Evolutionary conservation across 2,113 vertebrate genomes (phyloP).

Genomic region (Mus spicilegus): DNA sequence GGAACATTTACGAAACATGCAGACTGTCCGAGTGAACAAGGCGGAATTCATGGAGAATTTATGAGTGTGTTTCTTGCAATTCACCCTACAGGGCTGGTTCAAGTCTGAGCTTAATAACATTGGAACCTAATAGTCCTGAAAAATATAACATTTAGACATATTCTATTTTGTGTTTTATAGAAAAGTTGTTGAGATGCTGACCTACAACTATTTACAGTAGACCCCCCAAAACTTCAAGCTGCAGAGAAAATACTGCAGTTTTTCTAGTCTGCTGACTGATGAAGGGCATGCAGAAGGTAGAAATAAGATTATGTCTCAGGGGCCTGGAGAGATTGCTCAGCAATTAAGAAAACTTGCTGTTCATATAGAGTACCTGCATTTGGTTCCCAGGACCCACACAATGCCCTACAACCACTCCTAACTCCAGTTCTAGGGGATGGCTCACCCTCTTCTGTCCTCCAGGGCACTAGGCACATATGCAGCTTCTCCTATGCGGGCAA

Average conservation of each 20-base stretch:
- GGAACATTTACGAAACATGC: constrained; percentile 52
- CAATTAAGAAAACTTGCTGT: background rate
- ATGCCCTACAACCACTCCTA: background rate
- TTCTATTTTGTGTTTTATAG: constrained; percentile 76
- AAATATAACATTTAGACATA: constrained; percentile 77
- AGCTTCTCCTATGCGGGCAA: background rate
- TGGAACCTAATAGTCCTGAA: constrained; percentile 76
- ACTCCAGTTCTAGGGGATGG: background rate
- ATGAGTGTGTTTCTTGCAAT: constrained; percentile 71
- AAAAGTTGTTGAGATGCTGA: constrained; percentile 72
- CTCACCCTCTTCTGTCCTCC: background rate
- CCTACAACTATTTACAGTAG: constrained; percentile 73
- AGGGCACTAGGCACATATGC: background rate
- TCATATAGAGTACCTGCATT: background rate
- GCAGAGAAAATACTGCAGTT: constrained; percentile 56
- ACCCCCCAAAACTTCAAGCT: constrained; percentile 54
- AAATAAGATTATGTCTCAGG: constrained; percentile 17
- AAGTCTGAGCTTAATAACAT: constrained; percentile 78
- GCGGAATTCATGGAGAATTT: constrained; percentile 70
- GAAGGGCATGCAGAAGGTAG: background rate
- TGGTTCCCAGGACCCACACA: background rate
- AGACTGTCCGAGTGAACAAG: constrained; percentile 52
- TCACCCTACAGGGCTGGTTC: constrained; percentile 75
- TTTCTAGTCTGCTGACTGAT: constrained; percentile 26
- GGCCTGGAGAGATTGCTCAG: too few species aligned